Conservation (phyloP, 2,888 invertebrate genomes). For the Halictus quadricinctus region DNA sequence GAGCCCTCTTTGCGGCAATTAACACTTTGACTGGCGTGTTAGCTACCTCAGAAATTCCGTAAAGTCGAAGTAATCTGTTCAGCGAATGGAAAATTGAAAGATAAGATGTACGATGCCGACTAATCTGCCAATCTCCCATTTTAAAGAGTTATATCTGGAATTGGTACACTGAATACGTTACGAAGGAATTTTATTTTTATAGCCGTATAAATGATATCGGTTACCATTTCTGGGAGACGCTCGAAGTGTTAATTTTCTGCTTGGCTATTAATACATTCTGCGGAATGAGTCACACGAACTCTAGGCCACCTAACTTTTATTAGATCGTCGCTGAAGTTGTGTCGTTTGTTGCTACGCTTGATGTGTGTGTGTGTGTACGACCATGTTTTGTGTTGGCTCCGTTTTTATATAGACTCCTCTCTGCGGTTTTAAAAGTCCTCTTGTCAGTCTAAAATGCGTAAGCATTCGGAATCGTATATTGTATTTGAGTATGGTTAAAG, state of each 20-base stretch:
- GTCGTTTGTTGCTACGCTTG: not conserved
- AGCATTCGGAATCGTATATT: not conserved
- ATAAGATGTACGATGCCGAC: not conserved
- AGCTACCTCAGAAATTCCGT: not conserved
- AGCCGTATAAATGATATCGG: not conserved
- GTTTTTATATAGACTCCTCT: not conserved
- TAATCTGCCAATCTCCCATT: not conserved
- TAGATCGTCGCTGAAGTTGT: not conserved
- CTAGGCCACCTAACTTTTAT: not conserved
- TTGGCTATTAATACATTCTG: not conserved
- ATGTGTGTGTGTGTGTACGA: not conserved
- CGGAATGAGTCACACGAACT: not conserved
- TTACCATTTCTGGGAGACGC: not conserved
- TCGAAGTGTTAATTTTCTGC: not conserved
- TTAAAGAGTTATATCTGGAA: not conserved
- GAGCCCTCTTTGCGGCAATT: not conserved
- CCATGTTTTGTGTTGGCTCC: not conserved
- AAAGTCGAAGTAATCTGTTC: not conserved
- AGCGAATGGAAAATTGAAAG: not conserved
- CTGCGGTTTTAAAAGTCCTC: not conserved
- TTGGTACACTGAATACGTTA: not conserved
- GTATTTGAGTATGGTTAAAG: not conserved
- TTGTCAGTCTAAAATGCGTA: not conserved
- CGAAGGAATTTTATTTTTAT: not conserved
- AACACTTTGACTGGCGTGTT: not conserved